These are phyloP conservation scores for Conus betulinus DNA, from an alignment of 1,140 invertebrate species.

Conservation along the genomic window DNA sequence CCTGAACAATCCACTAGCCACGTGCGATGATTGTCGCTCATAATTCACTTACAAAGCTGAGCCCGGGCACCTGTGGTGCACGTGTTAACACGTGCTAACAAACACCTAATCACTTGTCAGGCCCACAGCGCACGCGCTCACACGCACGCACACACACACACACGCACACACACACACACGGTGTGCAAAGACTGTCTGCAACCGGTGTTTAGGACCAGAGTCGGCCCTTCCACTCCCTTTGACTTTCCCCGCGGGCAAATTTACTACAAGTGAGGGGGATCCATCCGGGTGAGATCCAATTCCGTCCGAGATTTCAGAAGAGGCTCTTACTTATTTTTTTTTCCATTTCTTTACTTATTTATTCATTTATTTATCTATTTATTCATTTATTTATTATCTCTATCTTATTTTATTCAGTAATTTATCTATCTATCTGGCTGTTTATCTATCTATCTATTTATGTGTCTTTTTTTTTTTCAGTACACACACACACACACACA, in stretches of 20 bases:
- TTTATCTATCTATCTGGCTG: not conserved
- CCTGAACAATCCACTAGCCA: not conserved
- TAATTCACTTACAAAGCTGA: not conserved
- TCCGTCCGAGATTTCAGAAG: no score
- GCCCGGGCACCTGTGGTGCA: not conserved
- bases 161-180: constrained; percentile 5
- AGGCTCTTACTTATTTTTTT: no score
- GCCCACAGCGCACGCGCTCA: not conserved
- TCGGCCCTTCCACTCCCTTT: no score
- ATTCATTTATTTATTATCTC: no score
- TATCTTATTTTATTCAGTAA: no score
- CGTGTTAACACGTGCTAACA: constrained; percentile 10
- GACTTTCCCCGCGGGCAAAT: no score
- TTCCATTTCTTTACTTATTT: no score
- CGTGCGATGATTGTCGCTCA: not conserved
- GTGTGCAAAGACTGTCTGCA: no score
- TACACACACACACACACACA: not conserved
- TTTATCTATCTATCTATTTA: not conserved
- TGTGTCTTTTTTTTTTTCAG: not conserved
- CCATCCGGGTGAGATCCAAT: no score
- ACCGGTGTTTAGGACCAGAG: no score
- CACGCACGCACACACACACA: constrained; percentile 17
- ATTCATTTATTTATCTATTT: no score
- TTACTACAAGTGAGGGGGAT: no score
- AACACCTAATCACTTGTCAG: constrained; percentile 3